Evolutionary conservation across 2,113 vertebrate species (phyloP), one percentile per base, ranked within the genome.

Genomic region (Hystrix cristata): DNA sequence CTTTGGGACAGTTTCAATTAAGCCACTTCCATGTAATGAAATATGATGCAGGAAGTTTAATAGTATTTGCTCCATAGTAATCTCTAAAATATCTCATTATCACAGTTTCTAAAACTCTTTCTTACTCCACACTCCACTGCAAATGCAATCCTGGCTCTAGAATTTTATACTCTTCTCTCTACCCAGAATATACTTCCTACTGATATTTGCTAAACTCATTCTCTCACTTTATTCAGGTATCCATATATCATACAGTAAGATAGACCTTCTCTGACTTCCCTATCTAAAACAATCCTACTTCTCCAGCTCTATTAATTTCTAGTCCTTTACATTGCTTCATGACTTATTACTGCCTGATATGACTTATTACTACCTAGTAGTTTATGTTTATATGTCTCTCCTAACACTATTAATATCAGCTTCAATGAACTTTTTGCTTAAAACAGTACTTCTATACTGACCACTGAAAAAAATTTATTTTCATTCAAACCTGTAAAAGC

Each of bases 331-430:
- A 21, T 13, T 60, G 62, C 51, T 48, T 23, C 46, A 38, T 9
- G 86, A 96, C 18, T 43, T 69, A 38, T 25, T 79, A n/a, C 8
- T 38, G 78, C 14, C 43, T 89, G 88, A 23, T 92, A 38, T 9
- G 86, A 96, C 18, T 43, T 69, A 38, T 25, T 79, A n/a, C 8
- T 38, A 82, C 14, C 43, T 89, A 94, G 23, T 92, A 38, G n/a
- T 90, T 93, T 60, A 65, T 79, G 25, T 71, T 93, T 81, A 84
- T 81, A 29, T 64, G 23, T 93, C 31, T 95, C 21, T 34, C 34
- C 5, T 38, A 59, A 93, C 46, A 89, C 43, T 78, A 86, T 11
- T 94, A 93, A 0, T 95, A 7, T 91, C 43, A 87, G 34, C 55
- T 62, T 53, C 55, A 82, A 57, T 31, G 64, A 57, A 60, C 16